Evolutionary conservation across 2,888 invertebrate genomes (phyloP).

Genomic region (Volucella inflata): DNA sequence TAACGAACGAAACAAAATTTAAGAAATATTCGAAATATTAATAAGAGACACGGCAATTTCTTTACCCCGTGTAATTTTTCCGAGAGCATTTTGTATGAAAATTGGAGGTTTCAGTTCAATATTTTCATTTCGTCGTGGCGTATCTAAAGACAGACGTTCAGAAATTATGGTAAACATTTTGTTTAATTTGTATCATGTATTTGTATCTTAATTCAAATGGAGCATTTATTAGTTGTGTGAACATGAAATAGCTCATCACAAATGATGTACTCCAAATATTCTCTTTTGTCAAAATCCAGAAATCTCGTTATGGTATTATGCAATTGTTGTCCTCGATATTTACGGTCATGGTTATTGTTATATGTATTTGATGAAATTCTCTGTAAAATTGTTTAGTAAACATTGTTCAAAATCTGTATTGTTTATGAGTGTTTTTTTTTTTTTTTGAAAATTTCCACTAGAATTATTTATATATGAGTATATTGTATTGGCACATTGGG

Average conservation of each 20-base stretch:
- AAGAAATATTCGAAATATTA: constrained; percentile 63
- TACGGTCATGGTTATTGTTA: constrained; percentile 53
- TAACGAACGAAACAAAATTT: constrained; percentile 48
- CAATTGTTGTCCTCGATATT: constrained; percentile 59
- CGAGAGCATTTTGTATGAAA: constrained; percentile 71
- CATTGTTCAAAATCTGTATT: constrained; percentile 15
- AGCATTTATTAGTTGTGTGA: constrained; percentile 28
- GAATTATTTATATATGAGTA: constrained; percentile 39
- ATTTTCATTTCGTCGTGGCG: constrained; percentile 82
- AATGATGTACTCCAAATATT: constrained; percentile 35
- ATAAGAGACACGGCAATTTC: constrained; percentile 52
- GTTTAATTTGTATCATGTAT: constrained; percentile 42
- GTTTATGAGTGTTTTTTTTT: constrained; percentile 8
- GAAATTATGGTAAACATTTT: constrained; percentile 81
- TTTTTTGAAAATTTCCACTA: constrained; percentile 52
- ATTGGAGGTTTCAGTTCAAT: constrained; percentile 82
- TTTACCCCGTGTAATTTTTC: constrained; percentile 18
- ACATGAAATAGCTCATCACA: not conserved
- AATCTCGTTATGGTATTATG: constrained; percentile 51
- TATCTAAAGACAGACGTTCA: constrained; percentile 80
- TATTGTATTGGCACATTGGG: constrained; percentile 38
- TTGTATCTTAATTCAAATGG: constrained; percentile 38
- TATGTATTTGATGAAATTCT: constrained; percentile 19
- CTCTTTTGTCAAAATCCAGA: not conserved
- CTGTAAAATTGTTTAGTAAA: not conserved